Evolutionary conservation across 1,140 invertebrate species (phyloP), one percentile per base, ranked within the genome.

Genomic region (Ips typographus): DNA sequence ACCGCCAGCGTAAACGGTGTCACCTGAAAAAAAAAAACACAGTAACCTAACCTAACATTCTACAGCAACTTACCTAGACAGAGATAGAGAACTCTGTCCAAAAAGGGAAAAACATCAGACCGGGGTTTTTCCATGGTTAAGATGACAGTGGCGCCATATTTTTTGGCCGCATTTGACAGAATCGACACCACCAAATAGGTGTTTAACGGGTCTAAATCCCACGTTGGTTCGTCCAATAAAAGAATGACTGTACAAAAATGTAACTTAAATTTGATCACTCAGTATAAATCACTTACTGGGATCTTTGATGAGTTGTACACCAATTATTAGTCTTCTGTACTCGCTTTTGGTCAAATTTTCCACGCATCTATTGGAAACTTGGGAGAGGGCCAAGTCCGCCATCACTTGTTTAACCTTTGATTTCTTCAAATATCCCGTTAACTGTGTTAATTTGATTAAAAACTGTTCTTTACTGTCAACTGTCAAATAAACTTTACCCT

Each of bases 111-210:
- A 1, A 97, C 94, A 79, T 97, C 94, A 44, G 94, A 96, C 65
- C 93, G 84, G 0, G 95, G 95, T 74, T 95, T 95, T 75, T 96
- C 94, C 89, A 96, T 92, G 0, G 94, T 96, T 0, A 96, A 78
- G 37, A 96, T 84, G 2, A 96, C 92, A 3, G 94, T 92, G 8
- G 93, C 90, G 3, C 93, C 91, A 70, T 94, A 91, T 77, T 95
- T 94, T 71, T 94, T 94, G 2, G 94, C 93, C 43, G 94, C 93
- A 74, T 95, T 95, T 53, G 93, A 94, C 4, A 96, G 82, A 80
- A 96, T 96, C 0, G 94, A 96, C 37, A 96, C 89, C 2, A 97
- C 89, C 49, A 97, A 84, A 78, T 96, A 97, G 1, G 94, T 95
- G 73, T 95, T 94, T 5, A 97, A 79, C 0, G 94, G 94, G 82